A percentile compares a stretch with the other conserved stretches of the same genome.
phyloP scores from a whole-genome alignment of 1,140 invertebrate species.

The Cataglyphis hispanica region DNA sequence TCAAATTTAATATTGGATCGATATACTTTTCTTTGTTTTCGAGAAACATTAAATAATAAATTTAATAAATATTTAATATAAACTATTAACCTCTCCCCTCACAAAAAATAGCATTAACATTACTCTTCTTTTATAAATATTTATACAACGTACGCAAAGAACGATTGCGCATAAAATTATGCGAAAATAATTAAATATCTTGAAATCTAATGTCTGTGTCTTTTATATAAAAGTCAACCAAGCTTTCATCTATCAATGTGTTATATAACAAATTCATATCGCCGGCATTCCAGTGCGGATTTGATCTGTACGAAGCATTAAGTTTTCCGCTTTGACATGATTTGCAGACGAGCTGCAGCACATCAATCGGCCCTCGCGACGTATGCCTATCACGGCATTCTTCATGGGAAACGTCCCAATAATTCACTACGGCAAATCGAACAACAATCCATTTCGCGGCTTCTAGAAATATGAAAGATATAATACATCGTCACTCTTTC shows the following conservation, averaged over 20 bases:
- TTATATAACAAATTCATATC: slow-evolving; percentile 13
- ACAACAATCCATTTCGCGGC: slow-evolving; percentile 3
- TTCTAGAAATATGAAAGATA: slow-evolving; percentile 19
- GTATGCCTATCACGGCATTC: slow-evolving; percentile 39
- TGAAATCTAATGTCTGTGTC: not conserved
- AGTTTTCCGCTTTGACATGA: slow-evolving; percentile 30
- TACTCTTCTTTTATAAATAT: too few species aligned
- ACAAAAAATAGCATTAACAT: too few species aligned
- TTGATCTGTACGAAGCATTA: slow-evolving; percentile 41
- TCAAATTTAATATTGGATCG: too few species aligned
- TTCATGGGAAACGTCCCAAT: slow-evolving; percentile 49
- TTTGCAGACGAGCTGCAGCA: slow-evolving; percentile 35
- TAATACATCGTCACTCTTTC: slow-evolving; percentile 31
- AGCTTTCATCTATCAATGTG: not conserved
- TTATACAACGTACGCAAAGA: too few species aligned
- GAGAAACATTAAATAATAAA: too few species aligned
- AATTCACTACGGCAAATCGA: slow-evolving; percentile 37
- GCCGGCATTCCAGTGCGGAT: not conserved
- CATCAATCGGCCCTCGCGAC: slow-evolving; percentile 35
- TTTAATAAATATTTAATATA: too few species aligned
- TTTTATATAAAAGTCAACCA: not conserved
- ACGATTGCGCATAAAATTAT: not conserved
- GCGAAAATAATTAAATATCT: not conserved
- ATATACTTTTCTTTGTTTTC: too few species aligned
- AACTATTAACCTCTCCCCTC: too few species aligned